phyloP scores from a whole-genome alignment of 2,797 vertebrate genomes.

The Brotula barbata region DNA sequence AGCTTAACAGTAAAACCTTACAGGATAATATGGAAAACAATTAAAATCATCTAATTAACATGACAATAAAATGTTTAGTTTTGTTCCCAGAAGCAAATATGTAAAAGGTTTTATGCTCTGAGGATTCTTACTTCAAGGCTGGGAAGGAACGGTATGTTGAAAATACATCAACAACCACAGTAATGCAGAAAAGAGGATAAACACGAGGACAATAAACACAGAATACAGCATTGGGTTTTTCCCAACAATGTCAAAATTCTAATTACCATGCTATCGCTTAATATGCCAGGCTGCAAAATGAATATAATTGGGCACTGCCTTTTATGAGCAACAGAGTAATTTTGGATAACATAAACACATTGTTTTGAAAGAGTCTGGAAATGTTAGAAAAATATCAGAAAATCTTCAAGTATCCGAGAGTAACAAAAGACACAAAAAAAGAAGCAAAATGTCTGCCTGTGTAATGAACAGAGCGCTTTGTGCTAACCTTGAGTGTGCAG shows the following conservation, averaged over 20 bases:
- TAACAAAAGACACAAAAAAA: too few species aligned
- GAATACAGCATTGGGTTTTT: too few species aligned
- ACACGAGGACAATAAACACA: neutral
- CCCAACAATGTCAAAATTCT: too few species aligned
- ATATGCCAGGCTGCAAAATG: neutral
- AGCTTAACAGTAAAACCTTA: slow-evolving; percentile 10
- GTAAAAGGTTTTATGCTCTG: slow-evolving; percentile 17
- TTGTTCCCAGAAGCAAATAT: slow-evolving; percentile 30
- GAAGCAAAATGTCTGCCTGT: slow-evolving; percentile 6
- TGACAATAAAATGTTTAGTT: slow-evolving; percentile 14
- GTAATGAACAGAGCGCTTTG: slow-evolving; percentile 31
- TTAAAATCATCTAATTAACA: too few species aligned
- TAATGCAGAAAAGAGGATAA: neutral
- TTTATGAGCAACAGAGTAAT: neutral
- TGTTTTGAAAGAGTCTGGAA: slow-evolving; percentile 24
- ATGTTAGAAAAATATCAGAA: slow-evolving; percentile 32
- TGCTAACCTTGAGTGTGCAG: slow-evolving; percentile 58
- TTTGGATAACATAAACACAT: slow-evolving; percentile 15
- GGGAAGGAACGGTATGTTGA: slow-evolving; percentile 24
- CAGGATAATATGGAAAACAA: slow-evolving; percentile 34
- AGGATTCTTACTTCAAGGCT: slow-evolving; percentile 38
- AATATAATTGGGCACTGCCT: neutral
- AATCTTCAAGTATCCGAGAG: slow-evolving; percentile 40
- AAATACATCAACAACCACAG: slow-evolving; percentile 11
- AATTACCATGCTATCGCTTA: too few species aligned